Percentiles rank a stretch among this genome's conserved stretches.
Conservation (phyloP, 2,797 vertebrate genomes). For the Margarornis squamiger region DNA sequence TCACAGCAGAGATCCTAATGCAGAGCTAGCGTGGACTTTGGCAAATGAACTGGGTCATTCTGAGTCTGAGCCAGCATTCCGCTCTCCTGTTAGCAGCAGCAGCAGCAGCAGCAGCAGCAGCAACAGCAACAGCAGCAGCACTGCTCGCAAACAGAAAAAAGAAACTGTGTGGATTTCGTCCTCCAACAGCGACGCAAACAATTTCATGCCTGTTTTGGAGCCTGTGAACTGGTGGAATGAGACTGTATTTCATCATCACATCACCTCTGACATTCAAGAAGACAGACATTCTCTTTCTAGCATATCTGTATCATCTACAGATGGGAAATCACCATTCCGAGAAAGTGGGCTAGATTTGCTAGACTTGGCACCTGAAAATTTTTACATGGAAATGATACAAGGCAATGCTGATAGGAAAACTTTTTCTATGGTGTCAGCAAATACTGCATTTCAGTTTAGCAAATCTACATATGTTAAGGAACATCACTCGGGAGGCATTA, state of each 20-base stretch:
- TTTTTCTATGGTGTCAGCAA: neutral
- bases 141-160: constrained; percentile 31
- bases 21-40: constrained; percentile 32
- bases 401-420: neutral
- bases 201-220: constrained; percentile 19
- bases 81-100: constrained; percentile 3
- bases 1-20: constrained; percentile 45
- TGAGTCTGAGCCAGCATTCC: constrained; percentile 52
- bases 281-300: constrained; percentile 2
- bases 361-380: neutral
- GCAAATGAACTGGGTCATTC: constrained; percentile 52
- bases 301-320: neutral
- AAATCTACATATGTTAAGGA: constrained; percentile 9
- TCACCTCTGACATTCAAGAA: constrained; percentile 55
- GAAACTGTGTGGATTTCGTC: constrained; percentile 25
- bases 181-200: neutral
- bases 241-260: constrained; percentile 13
- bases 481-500: neutral
- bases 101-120: neutral
- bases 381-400: constrained; percentile 1
- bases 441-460: neutral
- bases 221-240: constrained; percentile 30
- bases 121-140: neutral
- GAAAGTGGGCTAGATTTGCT: constrained; percentile 48
- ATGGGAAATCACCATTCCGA: constrained; percentile 17